Percentiles rank a stretch among this genome's conserved stretches.
Evolutionary conservation across 2,797 vertebrate genomes (phyloP).

Genomic region (Diplodus puntazzo): DNA sequence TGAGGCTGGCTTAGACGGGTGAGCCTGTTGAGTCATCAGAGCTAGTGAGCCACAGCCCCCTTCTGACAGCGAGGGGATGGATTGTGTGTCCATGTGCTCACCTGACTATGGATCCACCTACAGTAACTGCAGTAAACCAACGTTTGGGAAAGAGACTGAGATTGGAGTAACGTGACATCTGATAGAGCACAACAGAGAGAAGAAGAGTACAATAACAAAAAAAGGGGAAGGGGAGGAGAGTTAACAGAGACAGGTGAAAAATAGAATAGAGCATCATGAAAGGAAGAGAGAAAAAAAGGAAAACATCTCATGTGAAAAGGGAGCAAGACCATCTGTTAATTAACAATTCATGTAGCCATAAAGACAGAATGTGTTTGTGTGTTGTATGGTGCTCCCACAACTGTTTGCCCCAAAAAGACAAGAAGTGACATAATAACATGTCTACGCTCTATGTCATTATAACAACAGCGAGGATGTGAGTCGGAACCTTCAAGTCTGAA

Average conservation of each 20-base stretch:
- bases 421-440: not conserved
- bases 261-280: not conserved
- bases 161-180: not conserved
- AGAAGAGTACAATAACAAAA: not conserved
- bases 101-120: slow-evolving; percentile 22
- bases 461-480: not conserved
- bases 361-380: not conserved
- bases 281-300: not conserved
- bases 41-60: slow-evolving; percentile 1
- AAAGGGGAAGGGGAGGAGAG: not conserved
- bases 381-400: not conserved
- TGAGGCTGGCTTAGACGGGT: slow-evolving; percentile 29
- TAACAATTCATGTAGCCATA: not conserved
- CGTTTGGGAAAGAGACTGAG: not conserved
- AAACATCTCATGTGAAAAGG: not conserved
- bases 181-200: not conserved
- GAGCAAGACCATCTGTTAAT: not conserved
- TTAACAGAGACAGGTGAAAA: not conserved
- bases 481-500: too few relatives aligned
- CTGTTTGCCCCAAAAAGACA: not conserved
- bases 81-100: not conserved
- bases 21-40: slow-evolving; percentile 53
- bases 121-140: not conserved
- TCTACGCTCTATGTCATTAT: not conserved
- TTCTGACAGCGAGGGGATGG: slow-evolving; percentile 4